A percentile compares a stretch with the other conserved stretches of the same genome.
Conservation (phyloP, 2,888 invertebrate species). For the Tetranychus truncatus region DNA sequence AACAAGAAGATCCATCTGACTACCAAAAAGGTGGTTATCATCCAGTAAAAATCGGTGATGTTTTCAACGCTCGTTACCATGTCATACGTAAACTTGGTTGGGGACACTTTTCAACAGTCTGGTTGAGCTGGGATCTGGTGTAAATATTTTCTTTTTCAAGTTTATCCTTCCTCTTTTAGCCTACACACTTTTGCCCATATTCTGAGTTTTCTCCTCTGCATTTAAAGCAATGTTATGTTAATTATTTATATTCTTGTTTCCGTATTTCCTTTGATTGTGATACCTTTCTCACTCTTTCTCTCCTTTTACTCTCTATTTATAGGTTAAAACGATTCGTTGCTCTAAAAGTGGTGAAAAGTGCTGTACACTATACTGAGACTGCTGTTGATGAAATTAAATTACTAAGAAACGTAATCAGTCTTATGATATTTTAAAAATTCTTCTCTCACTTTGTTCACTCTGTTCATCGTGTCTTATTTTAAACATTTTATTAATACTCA, state of each 20-base stretch:
- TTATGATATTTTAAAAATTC: not conserved
- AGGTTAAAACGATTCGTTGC: slow-evolving; percentile 70
- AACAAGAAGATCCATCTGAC: slow-evolving; percentile 90
- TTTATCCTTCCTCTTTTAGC: not conserved
- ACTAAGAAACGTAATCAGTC: slow-evolving; percentile 37
- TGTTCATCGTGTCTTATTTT: too few relatives aligned
- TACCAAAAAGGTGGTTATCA: slow-evolving; percentile 65
- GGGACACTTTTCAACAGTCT: slow-evolving; percentile 99
- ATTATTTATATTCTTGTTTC: not conserved
- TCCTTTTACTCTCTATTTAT: not conserved
- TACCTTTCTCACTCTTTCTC: not conserved
- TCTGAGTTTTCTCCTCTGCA: not conserved
- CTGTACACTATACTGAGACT: slow-evolving; percentile 95
- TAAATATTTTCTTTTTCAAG: not conserved
- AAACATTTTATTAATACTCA: too few relatives aligned
- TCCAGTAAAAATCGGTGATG: slow-evolving; percentile 40
- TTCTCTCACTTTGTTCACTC: not conserved
- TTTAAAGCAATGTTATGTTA: not conserved
- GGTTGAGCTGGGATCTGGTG: slow-evolving; percentile 81
- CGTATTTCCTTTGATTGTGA: not conserved
- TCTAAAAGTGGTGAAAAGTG: slow-evolving; percentile 96
- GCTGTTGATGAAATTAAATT: slow-evolving; percentile 97
- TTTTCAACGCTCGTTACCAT: slow-evolving; percentile 39
- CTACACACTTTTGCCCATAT: not conserved
- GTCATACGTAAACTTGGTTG: slow-evolving; percentile 70